These are phyloP conservation scores for Halcyon leucocephala DNA, from an alignment of 2,797 vertebrate genomes.

Conservation along the genomic window DNA sequence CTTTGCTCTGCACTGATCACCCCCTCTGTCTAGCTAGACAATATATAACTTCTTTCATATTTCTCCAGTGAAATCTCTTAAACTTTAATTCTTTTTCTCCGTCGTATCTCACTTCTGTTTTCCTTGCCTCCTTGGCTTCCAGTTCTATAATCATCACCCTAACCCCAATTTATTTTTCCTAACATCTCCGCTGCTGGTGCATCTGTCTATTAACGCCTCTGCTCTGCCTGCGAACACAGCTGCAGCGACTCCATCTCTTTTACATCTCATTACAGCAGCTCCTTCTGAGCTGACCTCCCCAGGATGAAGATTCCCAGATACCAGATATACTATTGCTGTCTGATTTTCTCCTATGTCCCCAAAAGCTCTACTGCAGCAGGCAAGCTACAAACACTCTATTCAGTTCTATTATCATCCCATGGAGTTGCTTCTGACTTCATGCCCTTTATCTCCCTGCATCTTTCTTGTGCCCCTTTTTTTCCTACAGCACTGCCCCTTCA, in stretches of 20 bases:
- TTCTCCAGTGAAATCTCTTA: not conserved
- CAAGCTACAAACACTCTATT: not conserved
- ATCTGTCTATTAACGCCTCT: slow-evolving; percentile 44
- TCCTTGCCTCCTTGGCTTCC: not conserved
- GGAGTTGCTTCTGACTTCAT: slow-evolving; percentile 51
- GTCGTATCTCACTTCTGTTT: not conserved
- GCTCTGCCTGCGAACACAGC: slow-evolving; percentile 15
- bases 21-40: not conserved
- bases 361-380: slow-evolving; percentile 29
- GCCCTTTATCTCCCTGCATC: slow-evolving; percentile 58
- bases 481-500: slow-evolving; percentile 55
- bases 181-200: slow-evolving; percentile 10
- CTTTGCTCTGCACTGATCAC: not conserved
- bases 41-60: not conserved
- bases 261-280: slow-evolving; percentile 35
- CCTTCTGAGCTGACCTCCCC: slow-evolving; percentile 14
- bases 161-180: slow-evolving; percentile 26
- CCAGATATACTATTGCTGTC: not conserved
- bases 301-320: slow-evolving; percentile 12
- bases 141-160: not conserved
- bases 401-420: slow-evolving; percentile 25
- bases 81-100: not conserved
- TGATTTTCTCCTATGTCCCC: not conserved
- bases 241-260: slow-evolving; percentile 40
- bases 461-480: slow-evolving; percentile 42